Evolutionary conservation across 2,113 vertebrate species (phyloP).

Genomic region (Trichomycterus rosablanca): DNA sequence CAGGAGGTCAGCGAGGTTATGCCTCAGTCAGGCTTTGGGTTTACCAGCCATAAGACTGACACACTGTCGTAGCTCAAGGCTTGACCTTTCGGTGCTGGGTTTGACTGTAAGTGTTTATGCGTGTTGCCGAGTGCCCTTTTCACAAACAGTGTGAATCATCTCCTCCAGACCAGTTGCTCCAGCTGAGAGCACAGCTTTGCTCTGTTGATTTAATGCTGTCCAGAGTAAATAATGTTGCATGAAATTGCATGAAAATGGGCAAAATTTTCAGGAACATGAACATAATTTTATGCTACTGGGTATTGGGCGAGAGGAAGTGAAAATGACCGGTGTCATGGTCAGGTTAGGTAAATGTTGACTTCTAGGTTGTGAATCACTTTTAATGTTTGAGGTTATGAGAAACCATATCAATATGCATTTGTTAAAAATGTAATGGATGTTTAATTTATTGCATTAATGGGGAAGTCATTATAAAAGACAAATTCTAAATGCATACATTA

Average conservation of each 20-base stretch:
- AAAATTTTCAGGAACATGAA: slow-evolving; percentile 2
- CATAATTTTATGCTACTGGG: slow-evolving; percentile 8
- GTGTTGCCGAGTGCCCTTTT: slow-evolving; percentile 52
- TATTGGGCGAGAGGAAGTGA: neutral
- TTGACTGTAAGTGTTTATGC: slow-evolving; percentile 27
- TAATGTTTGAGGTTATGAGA: no score
- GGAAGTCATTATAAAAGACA: no score
- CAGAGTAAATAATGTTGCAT: slow-evolving; percentile 36
- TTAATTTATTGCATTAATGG: no score
- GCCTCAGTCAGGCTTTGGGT: neutral
- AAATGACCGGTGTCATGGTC: neutral
- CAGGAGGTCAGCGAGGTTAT: slow-evolving; percentile 1
- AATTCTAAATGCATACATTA: no score
- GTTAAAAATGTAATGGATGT: no score
- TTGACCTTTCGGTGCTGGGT: slow-evolving; percentile 55
- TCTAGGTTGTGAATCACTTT: no score
- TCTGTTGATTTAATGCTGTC: slow-evolving; percentile 51
- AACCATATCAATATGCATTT: no score
- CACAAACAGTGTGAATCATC: slow-evolving; percentile 61
- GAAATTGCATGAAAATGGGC: neutral
- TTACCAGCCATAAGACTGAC: slow-evolving; percentile 6
- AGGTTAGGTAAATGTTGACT: no score
- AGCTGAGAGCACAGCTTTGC: slow-evolving; percentile 54
- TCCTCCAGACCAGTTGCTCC: slow-evolving; percentile 50
- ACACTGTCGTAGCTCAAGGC: slow-evolving; percentile 7